Base-by-base conservation (phyloP, 2,797 vertebrate genomes). In the Urosaurus nigricauda region DNA sequence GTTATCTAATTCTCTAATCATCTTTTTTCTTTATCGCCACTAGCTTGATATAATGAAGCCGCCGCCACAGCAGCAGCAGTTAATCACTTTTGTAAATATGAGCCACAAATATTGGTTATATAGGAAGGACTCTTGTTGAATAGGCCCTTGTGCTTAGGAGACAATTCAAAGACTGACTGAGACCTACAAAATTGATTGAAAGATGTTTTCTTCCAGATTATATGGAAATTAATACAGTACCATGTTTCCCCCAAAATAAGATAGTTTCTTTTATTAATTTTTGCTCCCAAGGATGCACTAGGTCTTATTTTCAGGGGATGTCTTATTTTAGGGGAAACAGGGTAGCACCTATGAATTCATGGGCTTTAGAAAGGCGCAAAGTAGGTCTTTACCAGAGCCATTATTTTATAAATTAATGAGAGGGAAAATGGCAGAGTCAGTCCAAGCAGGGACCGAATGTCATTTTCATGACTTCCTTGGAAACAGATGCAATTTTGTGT, bases 261-360 rank as follows among this genome's bases (percentile, higher is more conserved):
- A n/a, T n/a, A n/a, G n/a, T n/a, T n/a, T n/a, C n/a, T n/a, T n/a
- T n/a, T n/a, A n/a, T n/a, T n/a, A n/a, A n/a, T n/a, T n/a, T n/a
- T n/a, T n/a, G n/a, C n/a, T n/a, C n/a, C n/a, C n/a, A n/a, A n/a
- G n/a, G n/a, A n/a, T n/a, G n/a, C n/a, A n/a, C n/a, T n/a, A n/a
- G n/a, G n/a, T n/a, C n/a, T n/a, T n/a, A n/a, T n/a, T n/a, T n/a
- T n/a, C n/a, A n/a, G n/a, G n/a, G n/a, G n/a, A n/a, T n/a, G n/a
- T n/a, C n/a, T n/a, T n/a, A n/a, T n/a, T n/a, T n/a, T n/a, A n/a
- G n/a, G n/a, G n/a, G n/a, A n/a, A n/a, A n/a, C n/a, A n/a, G n/a
- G n/a, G n/a, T 84, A 91, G 4, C n/a, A n/a, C 85, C 43, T 19
- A 32, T 71, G 75, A 75, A 90, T 88, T 84, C 86, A 83, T 17